phyloP scores from a whole-genome alignment of 2,888 invertebrate species.

The Podabrus alpinus region DNA sequence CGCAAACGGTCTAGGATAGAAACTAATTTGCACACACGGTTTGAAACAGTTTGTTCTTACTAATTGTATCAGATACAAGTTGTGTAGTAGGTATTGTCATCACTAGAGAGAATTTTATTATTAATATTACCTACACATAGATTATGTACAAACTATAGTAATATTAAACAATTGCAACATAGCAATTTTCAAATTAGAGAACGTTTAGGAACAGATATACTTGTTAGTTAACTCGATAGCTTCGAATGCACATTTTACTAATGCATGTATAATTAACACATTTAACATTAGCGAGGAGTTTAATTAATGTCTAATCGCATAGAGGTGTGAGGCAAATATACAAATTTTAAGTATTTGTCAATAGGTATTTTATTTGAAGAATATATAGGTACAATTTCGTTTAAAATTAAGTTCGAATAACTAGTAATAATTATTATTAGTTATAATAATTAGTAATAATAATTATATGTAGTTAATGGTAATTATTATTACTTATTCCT shows the following conservation, averaged over 20 bases:
- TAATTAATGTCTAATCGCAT: not conserved
- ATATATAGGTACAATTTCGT: too few relatives aligned
- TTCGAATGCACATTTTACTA: not conserved
- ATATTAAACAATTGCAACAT: not conserved
- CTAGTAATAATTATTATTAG: too few relatives aligned
- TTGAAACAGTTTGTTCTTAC: constrained; percentile 16
- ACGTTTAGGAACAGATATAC: not conserved
- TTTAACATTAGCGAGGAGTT: not conserved
- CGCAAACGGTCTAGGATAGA: constrained; percentile 20
- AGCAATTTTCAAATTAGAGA: not conserved
- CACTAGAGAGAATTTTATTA: not conserved
- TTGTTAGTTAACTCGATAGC: not conserved
- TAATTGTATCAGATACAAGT: constrained; percentile 17
- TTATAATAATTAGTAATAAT: too few relatives aligned
- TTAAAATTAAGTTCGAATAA: too few relatives aligned
- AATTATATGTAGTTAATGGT: too few relatives aligned
- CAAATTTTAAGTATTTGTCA: not conserved
- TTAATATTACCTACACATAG: not conserved
- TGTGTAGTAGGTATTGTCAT: constrained; percentile 10
- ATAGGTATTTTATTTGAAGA: too few relatives aligned
- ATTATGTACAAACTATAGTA: not conserved
- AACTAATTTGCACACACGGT: constrained; percentile 23
- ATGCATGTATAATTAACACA: not conserved
- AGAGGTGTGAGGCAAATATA: not conserved
- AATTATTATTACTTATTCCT: too few relatives aligned